These are phyloP conservation scores for Heptranchias perlo DNA, from an alignment of 2,113 vertebrate genomes.

Conservation along the genomic window DNA sequence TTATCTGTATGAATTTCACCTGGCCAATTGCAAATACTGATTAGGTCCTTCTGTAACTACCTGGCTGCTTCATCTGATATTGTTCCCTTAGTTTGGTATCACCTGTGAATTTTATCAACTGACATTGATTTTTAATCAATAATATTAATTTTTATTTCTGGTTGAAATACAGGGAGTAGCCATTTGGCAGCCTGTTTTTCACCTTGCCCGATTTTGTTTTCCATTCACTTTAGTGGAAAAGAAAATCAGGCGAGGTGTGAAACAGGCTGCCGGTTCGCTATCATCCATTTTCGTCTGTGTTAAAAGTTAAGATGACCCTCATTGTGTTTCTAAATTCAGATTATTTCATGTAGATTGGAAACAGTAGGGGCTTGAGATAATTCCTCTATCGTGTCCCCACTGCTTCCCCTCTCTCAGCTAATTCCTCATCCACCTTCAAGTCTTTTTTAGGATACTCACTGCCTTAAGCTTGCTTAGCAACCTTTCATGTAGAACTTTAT, in stretches of 20 bases:
- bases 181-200: not conserved
- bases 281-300: not conserved
- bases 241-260: no score
- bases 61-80: not conserved
- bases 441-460: no score
- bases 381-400: no score
- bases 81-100: not conserved
- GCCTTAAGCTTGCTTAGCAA: no score
- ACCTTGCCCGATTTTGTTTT: not conserved
- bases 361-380: no score
- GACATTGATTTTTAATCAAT: not conserved
- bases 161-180: not conserved
- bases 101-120: not conserved
- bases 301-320: not conserved
- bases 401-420: no score
- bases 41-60: not conserved
- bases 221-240: no score
- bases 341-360: no score
- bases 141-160: not conserved
- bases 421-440: no score
- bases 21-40: not conserved
- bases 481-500: no score
- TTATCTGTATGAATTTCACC: not conserved
- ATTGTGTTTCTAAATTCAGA: not conserved
- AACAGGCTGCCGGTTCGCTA: not conserved